Percentiles rank a stretch among this genome's conserved stretches.
phyloP scores from a whole-genome alignment of 2,113 vertebrate genomes.

The Falco punctatus region DNA sequence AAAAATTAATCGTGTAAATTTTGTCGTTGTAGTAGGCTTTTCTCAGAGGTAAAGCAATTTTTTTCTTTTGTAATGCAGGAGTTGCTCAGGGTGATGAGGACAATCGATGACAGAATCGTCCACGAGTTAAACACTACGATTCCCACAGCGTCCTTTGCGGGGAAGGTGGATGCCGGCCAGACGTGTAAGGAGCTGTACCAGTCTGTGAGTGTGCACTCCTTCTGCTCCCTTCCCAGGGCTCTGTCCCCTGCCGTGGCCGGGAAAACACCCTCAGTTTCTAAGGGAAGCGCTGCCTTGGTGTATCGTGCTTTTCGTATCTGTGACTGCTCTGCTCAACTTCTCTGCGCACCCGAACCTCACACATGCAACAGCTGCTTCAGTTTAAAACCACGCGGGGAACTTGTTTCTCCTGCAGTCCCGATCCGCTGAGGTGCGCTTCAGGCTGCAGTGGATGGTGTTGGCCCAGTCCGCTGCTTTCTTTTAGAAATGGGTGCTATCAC shows the following conservation, averaged over 20 bases:
- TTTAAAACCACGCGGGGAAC: not conserved
- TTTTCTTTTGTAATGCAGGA: slow-evolving; percentile 79
- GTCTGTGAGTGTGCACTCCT: slow-evolving; percentile 83
- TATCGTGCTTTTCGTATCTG: accelerated
- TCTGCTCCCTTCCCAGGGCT: not conserved
- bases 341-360: accelerated
- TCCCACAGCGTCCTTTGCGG: slow-evolving; percentile 94
- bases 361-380: accelerated
- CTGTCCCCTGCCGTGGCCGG: accelerated
- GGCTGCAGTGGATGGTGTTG: not conserved
- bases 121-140: slow-evolving; percentile 94
- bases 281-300: not conserved
- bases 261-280: not conserved
- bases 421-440: accelerated
- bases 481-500: not conserved
- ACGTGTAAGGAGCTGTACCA: slow-evolving; percentile 95
- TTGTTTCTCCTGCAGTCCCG: not conserved
- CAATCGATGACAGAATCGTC: slow-evolving; percentile 95
- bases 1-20: not conserved
- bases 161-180: slow-evolving; percentile 89
- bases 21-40: not conserved
- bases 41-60: not conserved
- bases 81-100: slow-evolving; percentile 91
- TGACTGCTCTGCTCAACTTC: accelerated
- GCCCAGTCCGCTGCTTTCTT: not conserved